Conservation (phyloP, 1,140 invertebrate genomes). For the Potamilus streckersoni region DNA sequence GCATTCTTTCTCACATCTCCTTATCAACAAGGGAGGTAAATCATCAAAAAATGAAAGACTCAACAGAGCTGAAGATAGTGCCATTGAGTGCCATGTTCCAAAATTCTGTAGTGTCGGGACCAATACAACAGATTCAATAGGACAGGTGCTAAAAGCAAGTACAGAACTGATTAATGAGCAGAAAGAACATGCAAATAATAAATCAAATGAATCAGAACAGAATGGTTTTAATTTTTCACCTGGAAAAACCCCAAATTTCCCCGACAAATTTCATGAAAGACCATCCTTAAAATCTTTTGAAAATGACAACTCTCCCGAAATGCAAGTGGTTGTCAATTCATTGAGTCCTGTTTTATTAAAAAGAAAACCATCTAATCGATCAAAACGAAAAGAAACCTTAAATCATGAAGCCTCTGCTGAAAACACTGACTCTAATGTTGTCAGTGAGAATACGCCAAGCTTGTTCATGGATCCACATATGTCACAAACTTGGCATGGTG, state of each 20-base stretch:
- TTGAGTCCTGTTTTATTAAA: slow-evolving; percentile 53
- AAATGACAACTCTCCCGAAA: slow-evolving; percentile 46
- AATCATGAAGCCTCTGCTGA: neutral
- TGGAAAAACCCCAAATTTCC: neutral
- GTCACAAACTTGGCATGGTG: slow-evolving; percentile 47
- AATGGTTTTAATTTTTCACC: neutral
- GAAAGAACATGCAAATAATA: slow-evolving; percentile 1
- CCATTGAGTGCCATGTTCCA: no score
- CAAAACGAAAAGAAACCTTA: neutral
- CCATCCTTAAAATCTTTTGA: neutral
- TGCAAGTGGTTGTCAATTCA: slow-evolving; percentile 56
- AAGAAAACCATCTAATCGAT: slow-evolving; percentile 28
- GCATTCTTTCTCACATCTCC: no score
- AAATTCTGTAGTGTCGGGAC: slow-evolving; percentile 6
- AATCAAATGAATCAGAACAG: neutral
- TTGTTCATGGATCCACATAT: slow-evolving; percentile 41
- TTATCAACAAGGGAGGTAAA: no score
- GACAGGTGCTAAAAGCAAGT: slow-evolving; percentile 19
- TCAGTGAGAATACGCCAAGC: slow-evolving; percentile 8
- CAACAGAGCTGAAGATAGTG: no score
- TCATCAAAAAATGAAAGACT: no score
- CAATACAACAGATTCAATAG: slow-evolving; percentile 29
- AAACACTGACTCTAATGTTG: neutral
- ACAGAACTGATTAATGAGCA: neutral
- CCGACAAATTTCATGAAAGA: slow-evolving; percentile 2